A percentile compares a stretch with the other conserved stretches of the same genome.
These are phyloP conservation scores for Epinephelus moara DNA, from an alignment of 2,113 vertebrate genomes.

Conservation along the genomic window DNA sequence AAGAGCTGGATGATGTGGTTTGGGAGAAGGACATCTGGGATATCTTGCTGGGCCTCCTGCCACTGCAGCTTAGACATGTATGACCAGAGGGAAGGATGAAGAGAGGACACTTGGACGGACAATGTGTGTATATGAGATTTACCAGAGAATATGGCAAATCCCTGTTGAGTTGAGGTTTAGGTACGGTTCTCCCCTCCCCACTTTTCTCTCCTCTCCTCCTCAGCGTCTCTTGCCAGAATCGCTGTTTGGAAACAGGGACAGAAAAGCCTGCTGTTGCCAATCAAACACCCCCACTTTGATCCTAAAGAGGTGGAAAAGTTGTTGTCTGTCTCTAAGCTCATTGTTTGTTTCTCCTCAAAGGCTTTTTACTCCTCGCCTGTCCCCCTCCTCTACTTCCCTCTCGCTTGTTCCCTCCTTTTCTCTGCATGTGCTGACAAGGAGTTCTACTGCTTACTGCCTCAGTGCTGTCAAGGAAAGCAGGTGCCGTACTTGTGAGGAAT, in stretches of 20 bases:
- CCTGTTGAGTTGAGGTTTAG: not conserved
- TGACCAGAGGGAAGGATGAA: not conserved
- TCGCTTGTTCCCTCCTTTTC: not conserved
- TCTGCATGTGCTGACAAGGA: conserved; percentile 30
- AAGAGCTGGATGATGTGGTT: not conserved
- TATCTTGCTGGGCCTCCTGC: not conserved
- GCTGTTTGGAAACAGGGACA: conserved; percentile 10
- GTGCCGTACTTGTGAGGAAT: conserved; percentile 12
- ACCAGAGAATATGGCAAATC: not conserved
- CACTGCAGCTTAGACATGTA: not conserved
- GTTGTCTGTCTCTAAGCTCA: conserved; percentile 19
- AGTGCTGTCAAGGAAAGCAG: conserved; percentile 34
- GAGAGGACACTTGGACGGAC: not conserved
- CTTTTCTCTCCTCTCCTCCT: not conserved
- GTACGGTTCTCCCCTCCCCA: not conserved
- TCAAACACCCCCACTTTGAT: conserved; percentile 18
- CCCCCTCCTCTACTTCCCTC: not conserved
- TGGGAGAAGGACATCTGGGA: not conserved
- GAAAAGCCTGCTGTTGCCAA: conserved; percentile 7
- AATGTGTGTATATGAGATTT: not conserved
- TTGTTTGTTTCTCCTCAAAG: conserved; percentile 47
- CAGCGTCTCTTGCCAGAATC: conserved; percentile 1
- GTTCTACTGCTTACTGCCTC: conserved; percentile 25
- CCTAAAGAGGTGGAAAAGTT: conserved; percentile 21
- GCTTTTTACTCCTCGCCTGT: conserved; percentile 7